phyloP scores from a whole-genome alignment of 2,888 invertebrate species.

The Papilio gigon region DNA sequence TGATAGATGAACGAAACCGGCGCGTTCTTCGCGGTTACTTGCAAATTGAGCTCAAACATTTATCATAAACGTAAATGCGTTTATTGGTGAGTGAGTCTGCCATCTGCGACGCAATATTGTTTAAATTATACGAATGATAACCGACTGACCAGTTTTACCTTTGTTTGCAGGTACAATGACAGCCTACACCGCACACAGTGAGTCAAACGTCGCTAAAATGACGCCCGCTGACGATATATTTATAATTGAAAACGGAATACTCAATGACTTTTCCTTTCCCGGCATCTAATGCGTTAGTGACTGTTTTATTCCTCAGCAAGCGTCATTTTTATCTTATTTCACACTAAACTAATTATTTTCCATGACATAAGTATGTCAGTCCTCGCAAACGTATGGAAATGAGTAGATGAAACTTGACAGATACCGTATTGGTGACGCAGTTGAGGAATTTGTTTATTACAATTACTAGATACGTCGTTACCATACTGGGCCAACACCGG shows the following conservation, averaged over 20 bases:
- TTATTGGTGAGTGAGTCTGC: slow-evolving; percentile 8
- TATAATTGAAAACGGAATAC: slow-evolving; percentile 5
- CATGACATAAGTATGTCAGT: slow-evolving; percentile 11
- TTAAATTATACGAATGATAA: slow-evolving; percentile 49
- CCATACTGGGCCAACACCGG: slow-evolving; percentile 13
- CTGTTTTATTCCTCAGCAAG: slow-evolving; percentile 8
- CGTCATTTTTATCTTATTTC: slow-evolving; percentile 32
- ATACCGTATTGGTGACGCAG: slow-evolving; percentile 34
- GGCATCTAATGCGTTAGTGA: background rate
- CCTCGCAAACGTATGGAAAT: slow-evolving; percentile 8
- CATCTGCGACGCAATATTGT: slow-evolving; percentile 43
- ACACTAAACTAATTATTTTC: slow-evolving; percentile 31
- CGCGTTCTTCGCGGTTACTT: slow-evolving; percentile 22
- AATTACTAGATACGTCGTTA: slow-evolving; percentile 19
- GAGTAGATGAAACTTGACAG: slow-evolving; percentile 25
- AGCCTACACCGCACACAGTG: slow-evolving; percentile 72
- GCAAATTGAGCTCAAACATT: slow-evolving; percentile 21
- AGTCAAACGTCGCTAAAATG: slow-evolving; percentile 68
- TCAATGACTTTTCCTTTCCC: background rate
- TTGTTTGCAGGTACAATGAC: slow-evolving; percentile 78
- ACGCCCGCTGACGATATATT: slow-evolving; percentile 59
- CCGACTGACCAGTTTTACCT: slow-evolving; percentile 61
- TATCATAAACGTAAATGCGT: slow-evolving; percentile 13
- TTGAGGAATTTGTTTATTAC: slow-evolving; percentile 35
- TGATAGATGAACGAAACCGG: slow-evolving; percentile 16